Conservation (phyloP, 2,797 vertebrate species). For the Fratercula arctica region DNA sequence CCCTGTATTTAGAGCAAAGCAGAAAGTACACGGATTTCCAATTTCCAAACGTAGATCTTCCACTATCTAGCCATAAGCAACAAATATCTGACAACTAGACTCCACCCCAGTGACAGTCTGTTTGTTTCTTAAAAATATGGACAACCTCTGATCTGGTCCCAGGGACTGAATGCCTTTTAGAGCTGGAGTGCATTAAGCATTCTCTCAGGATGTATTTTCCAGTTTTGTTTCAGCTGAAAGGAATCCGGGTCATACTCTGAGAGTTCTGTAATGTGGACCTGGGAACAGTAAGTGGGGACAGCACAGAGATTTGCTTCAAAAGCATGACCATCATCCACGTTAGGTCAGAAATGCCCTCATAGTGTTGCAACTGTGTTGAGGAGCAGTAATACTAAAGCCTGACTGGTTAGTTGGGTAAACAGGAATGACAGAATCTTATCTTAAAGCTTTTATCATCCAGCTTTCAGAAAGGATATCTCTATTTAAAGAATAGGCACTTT, state of each 20-base stretch:
- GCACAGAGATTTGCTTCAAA: neutral
- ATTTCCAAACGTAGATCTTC: neutral
- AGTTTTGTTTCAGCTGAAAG: neutral
- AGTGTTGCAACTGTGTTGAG: neutral
- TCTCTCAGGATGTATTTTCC: neutral
- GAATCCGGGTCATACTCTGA: accelerated
- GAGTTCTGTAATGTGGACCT: neutral
- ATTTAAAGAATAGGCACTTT: neutral
- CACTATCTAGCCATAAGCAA: neutral
- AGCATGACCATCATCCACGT: neutral
- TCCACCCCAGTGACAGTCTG: neutral
- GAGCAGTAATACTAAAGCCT: neutral
- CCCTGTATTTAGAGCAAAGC: neutral
- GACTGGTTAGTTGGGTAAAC: neutral
- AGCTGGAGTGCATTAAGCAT: neutral
- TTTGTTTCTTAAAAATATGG: neutral
- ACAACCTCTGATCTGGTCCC: neutral
- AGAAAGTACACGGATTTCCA: neutral
- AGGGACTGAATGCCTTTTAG: neutral
- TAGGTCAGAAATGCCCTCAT: neutral
- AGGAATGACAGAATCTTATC: neutral
- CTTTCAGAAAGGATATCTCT: neutral
- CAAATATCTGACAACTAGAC: neutral
- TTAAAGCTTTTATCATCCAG: neutral
- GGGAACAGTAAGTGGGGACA: neutral